These are phyloP conservation scores for Pyrrhosoma nymphula DNA, from an alignment of 2,888 invertebrate genomes.

Conservation along the genomic window DNA sequence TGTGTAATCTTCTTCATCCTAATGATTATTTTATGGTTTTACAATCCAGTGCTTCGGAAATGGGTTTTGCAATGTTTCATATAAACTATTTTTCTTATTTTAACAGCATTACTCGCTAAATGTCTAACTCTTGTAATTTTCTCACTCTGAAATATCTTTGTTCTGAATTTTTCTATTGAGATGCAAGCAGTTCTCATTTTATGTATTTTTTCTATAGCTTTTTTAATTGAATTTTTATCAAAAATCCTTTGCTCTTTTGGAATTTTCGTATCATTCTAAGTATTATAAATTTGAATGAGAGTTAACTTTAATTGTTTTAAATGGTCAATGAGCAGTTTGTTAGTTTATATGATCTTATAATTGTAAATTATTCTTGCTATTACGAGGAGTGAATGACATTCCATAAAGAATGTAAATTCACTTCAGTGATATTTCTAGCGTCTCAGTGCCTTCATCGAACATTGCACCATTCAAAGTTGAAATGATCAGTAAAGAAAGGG, in stretches of 20 bases:
- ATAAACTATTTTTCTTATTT: background rate
- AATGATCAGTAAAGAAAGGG: background rate
- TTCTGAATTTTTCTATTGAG: background rate
- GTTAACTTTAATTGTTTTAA: background rate
- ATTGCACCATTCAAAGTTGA: background rate
- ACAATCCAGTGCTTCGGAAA: background rate
- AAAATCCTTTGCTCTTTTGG: conserved; percentile 1
- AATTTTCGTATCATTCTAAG: conserved; percentile 4
- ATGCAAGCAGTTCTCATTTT: conserved; percentile 23
- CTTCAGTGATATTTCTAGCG: background rate
- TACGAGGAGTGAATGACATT: background rate
- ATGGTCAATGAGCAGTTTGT: conserved; percentile 54
- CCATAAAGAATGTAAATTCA: background rate
- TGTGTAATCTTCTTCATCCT: background rate
- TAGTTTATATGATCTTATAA: background rate
- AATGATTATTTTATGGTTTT: background rate
- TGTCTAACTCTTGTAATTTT: conserved; percentile 19
- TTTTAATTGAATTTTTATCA: conserved; percentile 11
- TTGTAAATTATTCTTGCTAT: background rate
- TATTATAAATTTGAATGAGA: background rate
- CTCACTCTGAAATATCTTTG: conserved; percentile 13
- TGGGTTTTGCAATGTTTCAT: background rate
- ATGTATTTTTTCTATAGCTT: background rate
- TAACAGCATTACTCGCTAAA: conserved; percentile 24
- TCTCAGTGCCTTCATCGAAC: background rate